Evolutionary conservation across 2,113 vertebrate species (phyloP).

Genomic region (Oreocharis arfaki): DNA sequence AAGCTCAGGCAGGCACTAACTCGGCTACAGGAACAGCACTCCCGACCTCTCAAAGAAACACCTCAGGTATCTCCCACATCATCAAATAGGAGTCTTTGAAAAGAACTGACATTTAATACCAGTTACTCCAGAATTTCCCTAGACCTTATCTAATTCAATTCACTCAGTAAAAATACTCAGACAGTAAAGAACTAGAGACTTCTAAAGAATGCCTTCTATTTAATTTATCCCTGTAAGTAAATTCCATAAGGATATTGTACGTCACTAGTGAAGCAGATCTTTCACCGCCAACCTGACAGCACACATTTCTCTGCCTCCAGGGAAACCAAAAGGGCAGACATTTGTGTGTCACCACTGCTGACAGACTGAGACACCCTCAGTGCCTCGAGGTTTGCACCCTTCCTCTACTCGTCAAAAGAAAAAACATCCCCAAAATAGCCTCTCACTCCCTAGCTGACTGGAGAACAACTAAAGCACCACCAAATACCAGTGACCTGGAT

Average conservation of each 20-base stretch:
- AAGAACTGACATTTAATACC: not conserved
- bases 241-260: not conserved
- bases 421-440: not conserved
- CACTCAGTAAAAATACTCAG: not conserved
- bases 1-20: not conserved
- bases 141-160: not conserved
- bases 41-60: not conserved
- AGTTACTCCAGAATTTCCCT: not conserved
- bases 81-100: not conserved
- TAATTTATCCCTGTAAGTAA: not conserved
- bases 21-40: fast-evolving
- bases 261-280: not conserved
- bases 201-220: not conserved
- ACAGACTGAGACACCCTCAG: not conserved
- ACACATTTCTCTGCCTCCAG: not conserved
- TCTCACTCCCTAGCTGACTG: not conserved
- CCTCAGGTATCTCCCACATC: not conserved
- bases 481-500: not conserved
- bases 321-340: not conserved
- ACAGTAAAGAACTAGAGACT: not conserved
- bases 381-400: not conserved
- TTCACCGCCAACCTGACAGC: not conserved
- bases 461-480: not conserved
- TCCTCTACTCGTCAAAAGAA: not conserved
- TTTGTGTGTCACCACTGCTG: not conserved